phyloP scores from a whole-genome alignment of 2,797 vertebrate species.

The Artibeus lituratus region DNA sequence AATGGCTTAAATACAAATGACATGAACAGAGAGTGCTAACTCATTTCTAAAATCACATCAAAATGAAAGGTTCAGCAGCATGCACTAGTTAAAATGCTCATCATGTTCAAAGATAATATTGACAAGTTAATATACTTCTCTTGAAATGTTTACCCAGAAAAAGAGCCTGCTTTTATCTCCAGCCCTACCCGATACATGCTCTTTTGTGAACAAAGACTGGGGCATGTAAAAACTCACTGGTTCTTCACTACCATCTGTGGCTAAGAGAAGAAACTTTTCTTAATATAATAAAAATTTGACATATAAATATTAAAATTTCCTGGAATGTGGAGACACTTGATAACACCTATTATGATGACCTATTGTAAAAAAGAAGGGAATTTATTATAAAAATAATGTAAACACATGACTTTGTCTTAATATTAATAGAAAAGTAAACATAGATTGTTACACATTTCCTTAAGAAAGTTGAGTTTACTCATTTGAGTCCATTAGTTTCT shows the following conservation, averaged over 20 bases:
- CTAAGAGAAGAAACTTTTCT: not conserved
- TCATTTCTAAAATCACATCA: not conserved
- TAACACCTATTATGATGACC: not conserved
- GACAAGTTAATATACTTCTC: not conserved
- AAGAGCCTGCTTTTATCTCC: not conserved
- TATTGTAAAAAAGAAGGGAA: not conserved
- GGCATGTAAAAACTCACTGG: not conserved
- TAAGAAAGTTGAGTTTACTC: not conserved
- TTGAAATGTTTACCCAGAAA: not conserved
- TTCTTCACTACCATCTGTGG: not conserved
- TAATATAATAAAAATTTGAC: not conserved
- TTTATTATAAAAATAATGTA: not conserved
- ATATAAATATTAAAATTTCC: not conserved
- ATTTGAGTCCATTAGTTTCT: not conserved
- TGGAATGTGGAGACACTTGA: not conserved
- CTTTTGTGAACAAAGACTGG: not conserved
- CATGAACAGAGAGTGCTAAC: not conserved
- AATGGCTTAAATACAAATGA: not conserved
- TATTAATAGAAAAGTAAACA: not conserved
- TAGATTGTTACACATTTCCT: not conserved
- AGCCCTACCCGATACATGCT: fast-evolving
- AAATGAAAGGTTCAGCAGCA: not conserved
- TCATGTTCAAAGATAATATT: not conserved
- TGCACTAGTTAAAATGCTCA: not conserved
- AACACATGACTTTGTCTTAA: not conserved